These are phyloP conservation scores for Beroe forskalii DNA, from an alignment of 37 sponge, comb jelly and placozoan genomes.

Conservation along the genomic window DNA sequence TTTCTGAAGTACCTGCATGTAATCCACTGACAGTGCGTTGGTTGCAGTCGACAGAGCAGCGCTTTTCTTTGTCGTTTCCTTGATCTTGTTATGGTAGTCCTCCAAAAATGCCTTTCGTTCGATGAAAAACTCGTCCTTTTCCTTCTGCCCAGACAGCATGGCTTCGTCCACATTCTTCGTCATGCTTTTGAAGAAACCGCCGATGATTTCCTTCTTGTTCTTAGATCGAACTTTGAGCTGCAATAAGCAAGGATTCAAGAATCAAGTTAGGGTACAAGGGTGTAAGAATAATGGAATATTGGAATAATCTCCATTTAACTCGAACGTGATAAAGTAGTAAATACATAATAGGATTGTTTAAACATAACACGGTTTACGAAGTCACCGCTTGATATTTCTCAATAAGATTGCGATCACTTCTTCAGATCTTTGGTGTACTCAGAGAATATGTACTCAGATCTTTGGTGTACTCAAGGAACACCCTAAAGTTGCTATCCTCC, in stretches of 20 bases:
- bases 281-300: background rate
- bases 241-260: constrained; percentile 12
- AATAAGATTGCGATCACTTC: no score
- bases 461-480: constrained; percentile 90
- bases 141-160: constrained; percentile 79
- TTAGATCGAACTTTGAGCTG: constrained; percentile 86
- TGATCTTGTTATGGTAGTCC: background rate
- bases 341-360: background rate
- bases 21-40: constrained; percentile 1
- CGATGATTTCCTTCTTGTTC: constrained; percentile 86
- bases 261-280: background rate
- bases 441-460: no score
- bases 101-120: constrained; percentile 1
- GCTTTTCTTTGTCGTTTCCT: constrained; percentile 68
- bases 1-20: constrained; percentile 19
- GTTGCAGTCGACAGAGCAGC: background rate
- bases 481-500: constrained; percentile 82
- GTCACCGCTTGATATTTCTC: no score
- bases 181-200: constrained; percentile 83
- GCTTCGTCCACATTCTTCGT: constrained; percentile 90
- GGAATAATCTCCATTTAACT: background rate
- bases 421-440: no score
- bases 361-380: no score
- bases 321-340: background rate
- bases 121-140: constrained; percentile 47